Percentiles rank a stretch among this genome's conserved stretches.
Conservation (phyloP, 2,113 vertebrate genomes). For the Grammomys dolichurus region DNA sequence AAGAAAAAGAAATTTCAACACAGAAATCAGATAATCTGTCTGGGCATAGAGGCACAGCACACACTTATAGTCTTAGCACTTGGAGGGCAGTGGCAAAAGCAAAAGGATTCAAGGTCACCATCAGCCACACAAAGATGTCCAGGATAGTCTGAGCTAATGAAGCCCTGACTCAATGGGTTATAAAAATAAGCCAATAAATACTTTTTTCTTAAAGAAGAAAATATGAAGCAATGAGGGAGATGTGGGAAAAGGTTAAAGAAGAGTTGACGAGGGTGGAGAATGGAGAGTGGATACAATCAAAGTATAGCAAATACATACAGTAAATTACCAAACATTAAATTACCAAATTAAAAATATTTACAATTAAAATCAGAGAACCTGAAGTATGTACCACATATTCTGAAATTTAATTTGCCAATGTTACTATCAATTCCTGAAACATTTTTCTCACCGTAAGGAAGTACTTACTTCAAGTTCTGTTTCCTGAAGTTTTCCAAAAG, state of each 20-base stretch:
- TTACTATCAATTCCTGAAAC: neutral
- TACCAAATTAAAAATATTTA: neutral
- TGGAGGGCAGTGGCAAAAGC: neutral
- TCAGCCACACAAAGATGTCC: no score
- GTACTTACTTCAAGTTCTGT: neutral
- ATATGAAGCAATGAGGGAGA: neutral
- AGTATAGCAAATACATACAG: neutral
- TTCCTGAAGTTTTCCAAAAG: neutral
- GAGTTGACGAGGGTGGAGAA: neutral
- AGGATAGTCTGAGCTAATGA: neutral
- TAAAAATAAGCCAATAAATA: neutral
- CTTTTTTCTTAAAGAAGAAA: neutral
- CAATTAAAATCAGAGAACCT: neutral
- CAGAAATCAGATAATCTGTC: neutral
- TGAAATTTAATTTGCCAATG: neutral
- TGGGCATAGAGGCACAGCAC: neutral
- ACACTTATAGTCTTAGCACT: neutral
- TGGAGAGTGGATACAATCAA: no score
- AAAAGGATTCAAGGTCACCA: neutral
- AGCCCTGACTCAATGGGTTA: neutral
- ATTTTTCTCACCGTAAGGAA: slow-evolving; percentile 3
- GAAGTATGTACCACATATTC: neutral
- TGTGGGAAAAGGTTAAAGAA: neutral
- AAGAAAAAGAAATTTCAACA: neutral
- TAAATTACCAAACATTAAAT: neutral